Evolutionary conservation across 2,113 vertebrate species (phyloP).

Genomic region (Xiphophorus maculatus): DNA sequence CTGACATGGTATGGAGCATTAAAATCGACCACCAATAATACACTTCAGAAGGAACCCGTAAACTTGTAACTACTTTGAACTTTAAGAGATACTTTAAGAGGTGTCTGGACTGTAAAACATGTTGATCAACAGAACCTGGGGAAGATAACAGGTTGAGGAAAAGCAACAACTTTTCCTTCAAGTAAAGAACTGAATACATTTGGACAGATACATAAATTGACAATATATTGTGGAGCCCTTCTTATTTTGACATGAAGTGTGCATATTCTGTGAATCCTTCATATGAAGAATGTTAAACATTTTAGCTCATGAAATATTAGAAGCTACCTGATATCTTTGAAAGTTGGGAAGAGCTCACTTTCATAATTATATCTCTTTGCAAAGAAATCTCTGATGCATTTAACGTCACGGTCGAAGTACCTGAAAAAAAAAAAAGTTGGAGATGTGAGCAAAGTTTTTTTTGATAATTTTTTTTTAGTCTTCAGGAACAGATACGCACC

Average conservation of each 20-base stretch:
- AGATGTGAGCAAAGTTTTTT: background rate
- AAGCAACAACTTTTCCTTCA: background rate
- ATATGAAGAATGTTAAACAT: too few relatives aligned
- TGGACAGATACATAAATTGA: background rate
- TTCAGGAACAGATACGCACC: slow-evolving; percentile 75
- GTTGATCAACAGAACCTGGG: too few relatives aligned
- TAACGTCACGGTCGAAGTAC: slow-evolving; percentile 98
- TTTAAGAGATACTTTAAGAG: too few relatives aligned
- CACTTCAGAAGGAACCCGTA: too few relatives aligned
- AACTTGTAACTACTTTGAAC: too few relatives aligned
- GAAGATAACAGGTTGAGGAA: too few relatives aligned
- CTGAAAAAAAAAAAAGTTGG: slow-evolving; percentile 61
- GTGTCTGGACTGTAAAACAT: too few relatives aligned
- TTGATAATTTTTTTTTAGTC: background rate
- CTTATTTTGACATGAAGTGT: background rate
- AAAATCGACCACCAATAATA: too few relatives aligned
- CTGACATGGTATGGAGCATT: too few relatives aligned
- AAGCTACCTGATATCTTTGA: slow-evolving; percentile 89
- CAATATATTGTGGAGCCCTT: background rate
- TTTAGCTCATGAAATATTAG: background rate
- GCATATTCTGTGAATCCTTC: background rate
- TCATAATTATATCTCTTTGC: slow-evolving; percentile 89
- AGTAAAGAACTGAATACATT: background rate
- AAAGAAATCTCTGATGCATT: slow-evolving; percentile 93
- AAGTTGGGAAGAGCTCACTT: slow-evolving; percentile 92